Conservation (phyloP, 2,113 vertebrate genomes). For the Ageneiosus marmoratus region DNA sequence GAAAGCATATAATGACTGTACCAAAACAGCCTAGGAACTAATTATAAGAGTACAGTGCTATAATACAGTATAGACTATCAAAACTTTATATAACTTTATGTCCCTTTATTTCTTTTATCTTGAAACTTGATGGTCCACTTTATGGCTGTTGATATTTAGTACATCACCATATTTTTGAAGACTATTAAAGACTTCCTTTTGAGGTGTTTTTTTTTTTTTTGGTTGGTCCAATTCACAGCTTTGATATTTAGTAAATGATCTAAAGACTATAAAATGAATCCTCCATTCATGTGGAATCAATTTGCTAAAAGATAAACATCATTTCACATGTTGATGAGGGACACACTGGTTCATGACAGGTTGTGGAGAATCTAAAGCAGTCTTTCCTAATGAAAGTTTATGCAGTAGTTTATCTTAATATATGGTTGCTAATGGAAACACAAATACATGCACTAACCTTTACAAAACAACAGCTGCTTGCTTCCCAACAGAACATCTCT, state of each 20-base stretch:
- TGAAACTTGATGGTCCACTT: not conserved
- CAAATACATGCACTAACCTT: slow-evolving; percentile 65
- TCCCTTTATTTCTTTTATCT: not conserved
- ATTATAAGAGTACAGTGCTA: not conserved
- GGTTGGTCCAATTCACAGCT: not conserved
- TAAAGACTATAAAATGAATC: not conserved
- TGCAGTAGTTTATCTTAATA: not conserved
- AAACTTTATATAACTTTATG: no score
- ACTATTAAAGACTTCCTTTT: not conserved
- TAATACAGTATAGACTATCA: no score
- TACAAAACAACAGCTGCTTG: slow-evolving; percentile 64
- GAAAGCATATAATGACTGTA: not conserved
- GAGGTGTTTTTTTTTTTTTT: not conserved
- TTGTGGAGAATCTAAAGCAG: not conserved
- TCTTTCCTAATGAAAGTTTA: not conserved
- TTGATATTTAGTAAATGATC: not conserved
- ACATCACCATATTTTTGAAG: not conserved
- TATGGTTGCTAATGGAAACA: not conserved
- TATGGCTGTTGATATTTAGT: not conserved
- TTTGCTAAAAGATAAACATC: not conserved
- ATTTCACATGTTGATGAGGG: not conserved
- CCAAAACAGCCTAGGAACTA: not conserved
- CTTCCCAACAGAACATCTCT: slow-evolving; percentile 61
- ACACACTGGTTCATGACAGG: not conserved
- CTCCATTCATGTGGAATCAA: not conserved